These are phyloP conservation scores for Lathamus discolor DNA, from an alignment of 2,113 vertebrate species.

Conservation along the genomic window DNA sequence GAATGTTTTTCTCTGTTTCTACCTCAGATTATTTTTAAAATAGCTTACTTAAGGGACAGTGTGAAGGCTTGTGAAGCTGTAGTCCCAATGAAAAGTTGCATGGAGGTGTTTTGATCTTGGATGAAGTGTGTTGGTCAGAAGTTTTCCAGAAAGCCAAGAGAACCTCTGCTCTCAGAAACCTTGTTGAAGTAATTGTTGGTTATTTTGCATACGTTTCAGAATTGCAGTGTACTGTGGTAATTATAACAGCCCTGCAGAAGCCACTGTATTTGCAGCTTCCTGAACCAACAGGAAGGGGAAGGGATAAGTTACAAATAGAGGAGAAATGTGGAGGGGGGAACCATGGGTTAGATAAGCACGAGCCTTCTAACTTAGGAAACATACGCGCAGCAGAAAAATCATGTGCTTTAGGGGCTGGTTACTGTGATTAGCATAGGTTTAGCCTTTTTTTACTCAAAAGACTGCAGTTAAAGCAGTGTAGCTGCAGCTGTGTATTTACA, in stretches of 20 bases:
- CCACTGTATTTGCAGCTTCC: slow-evolving; percentile 56
- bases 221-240: slow-evolving; percentile 27
- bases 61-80: neutral
- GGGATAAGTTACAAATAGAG: slow-evolving; percentile 55
- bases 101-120: neutral
- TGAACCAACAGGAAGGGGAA: slow-evolving; percentile 70
- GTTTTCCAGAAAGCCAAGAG: slow-evolving; percentile 3
- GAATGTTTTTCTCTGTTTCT: neutral
- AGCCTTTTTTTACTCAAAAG: neutral
- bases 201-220: slow-evolving; percentile 23
- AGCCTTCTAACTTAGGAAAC: neutral
- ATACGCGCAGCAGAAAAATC: neutral
- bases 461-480: neutral
- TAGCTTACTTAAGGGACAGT: neutral
- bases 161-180: neutral
- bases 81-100: neutral
- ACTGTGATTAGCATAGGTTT: slow-evolving; percentile 26
- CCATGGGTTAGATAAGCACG: slow-evolving; percentile 17
- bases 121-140: neutral
- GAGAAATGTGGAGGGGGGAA: neutral
- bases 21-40: neutral
- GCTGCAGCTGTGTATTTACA: neutral
- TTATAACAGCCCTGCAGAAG: slow-evolving; percentile 50
- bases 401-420: neutral
- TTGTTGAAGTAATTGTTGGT: neutral